Conservation (phyloP, 2,888 invertebrate genomes). For the Hylaea fasciaria region DNA sequence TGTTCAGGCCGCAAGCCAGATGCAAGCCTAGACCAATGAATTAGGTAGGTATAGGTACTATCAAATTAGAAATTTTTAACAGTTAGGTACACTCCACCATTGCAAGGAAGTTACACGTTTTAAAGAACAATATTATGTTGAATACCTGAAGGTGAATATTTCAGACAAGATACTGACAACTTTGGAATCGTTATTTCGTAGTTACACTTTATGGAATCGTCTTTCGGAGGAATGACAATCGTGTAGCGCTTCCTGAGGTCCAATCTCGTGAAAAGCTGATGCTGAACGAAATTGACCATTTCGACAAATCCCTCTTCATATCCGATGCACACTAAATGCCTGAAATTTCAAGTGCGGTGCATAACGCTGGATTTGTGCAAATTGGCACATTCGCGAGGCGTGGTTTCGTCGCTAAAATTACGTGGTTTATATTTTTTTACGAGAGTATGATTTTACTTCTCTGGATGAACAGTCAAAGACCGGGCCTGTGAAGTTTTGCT, state of each 20-base stretch:
- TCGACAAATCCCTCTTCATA: constrained; percentile 76
- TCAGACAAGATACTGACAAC: constrained; percentile 71
- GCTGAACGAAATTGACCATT: constrained; percentile 73
- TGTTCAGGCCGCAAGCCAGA: constrained; percentile 85
- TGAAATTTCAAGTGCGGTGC: constrained; percentile 47
- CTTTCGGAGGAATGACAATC: constrained; percentile 61
- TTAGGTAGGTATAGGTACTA: no score
- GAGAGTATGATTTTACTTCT: constrained; percentile 66
- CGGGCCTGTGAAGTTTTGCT: constrained; percentile 66
- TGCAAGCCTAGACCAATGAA: constrained; percentile 70
- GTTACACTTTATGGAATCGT: constrained; percentile 65
- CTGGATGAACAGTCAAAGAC: constrained; percentile 78
- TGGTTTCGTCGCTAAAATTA: neutral
- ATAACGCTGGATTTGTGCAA: no score
- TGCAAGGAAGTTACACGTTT: no score
- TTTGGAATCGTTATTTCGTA: constrained; percentile 58
- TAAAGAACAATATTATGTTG: neutral
- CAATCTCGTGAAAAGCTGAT: constrained; percentile 57
- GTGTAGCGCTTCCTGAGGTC: constrained; percentile 65
- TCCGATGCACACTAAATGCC: constrained; percentile 77
- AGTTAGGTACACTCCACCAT: no score
- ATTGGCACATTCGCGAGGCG: neutral
- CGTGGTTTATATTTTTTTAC: neutral
- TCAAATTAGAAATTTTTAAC: neutral
- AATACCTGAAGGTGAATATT: constrained; percentile 85